These are phyloP conservation scores for Protonemura montana DNA, from an alignment of 2,888 invertebrate genomes.

Conservation along the genomic window DNA sequence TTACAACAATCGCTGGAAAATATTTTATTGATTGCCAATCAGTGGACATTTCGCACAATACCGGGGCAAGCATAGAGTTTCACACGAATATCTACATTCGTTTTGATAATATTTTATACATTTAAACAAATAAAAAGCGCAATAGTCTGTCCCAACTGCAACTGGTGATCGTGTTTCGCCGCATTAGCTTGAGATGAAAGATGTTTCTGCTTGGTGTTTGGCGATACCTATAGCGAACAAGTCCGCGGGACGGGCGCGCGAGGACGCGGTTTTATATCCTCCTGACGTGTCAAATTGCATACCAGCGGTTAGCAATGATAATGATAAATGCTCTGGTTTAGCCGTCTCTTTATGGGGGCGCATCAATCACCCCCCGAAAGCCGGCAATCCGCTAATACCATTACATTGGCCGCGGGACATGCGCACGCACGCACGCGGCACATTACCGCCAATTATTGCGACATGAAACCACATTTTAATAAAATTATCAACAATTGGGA, in stretches of 20 bases:
- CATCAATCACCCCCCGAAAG: constrained; percentile 35
- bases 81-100: too few relatives aligned
- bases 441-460: constrained; percentile 19
- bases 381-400: constrained; percentile 31
- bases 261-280: not conserved
- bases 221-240: not conserved
- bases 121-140: not conserved
- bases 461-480: constrained; percentile 7
- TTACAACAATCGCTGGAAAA: not conserved
- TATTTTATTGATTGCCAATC: not conserved
- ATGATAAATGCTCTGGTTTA: constrained; percentile 30
- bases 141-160: not conserved
- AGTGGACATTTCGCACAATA: too few relatives aligned
- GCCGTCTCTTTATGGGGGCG: not conserved
- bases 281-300: constrained; percentile 23
- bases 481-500: not conserved
- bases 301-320: constrained; percentile 20
- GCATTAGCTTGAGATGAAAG: too few relatives aligned
- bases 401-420: not conserved
- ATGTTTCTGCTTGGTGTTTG: not conserved
- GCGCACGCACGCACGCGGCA: not conserved
- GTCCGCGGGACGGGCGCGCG: not conserved
- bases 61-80: too few relatives aligned
- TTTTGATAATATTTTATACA: too few relatives aligned
- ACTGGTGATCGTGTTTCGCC: not conserved